These are phyloP conservation scores for Lingula anatina DNA, from an alignment of 2,888 invertebrate genomes.

Conservation along the genomic window DNA sequence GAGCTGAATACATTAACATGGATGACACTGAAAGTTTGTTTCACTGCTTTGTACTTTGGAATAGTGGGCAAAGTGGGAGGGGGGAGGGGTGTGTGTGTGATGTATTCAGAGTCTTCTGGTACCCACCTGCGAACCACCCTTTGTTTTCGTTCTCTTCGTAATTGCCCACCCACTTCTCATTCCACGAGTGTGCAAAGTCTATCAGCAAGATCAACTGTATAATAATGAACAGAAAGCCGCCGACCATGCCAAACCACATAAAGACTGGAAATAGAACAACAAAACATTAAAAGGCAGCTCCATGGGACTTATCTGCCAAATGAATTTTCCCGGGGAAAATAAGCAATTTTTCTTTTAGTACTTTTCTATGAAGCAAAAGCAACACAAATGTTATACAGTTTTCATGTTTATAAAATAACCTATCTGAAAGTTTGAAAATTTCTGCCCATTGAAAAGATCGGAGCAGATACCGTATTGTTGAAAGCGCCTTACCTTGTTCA, in stretches of 20 bases:
- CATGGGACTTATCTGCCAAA: background rate
- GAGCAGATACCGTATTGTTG: background rate
- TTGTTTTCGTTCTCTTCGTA: conserved; percentile 83
- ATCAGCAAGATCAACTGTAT: conserved; percentile 94
- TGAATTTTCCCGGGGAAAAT: background rate
- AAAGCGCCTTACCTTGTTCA: background rate
- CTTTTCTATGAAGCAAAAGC: too few species aligned
- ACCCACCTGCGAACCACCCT: conserved; percentile 65
- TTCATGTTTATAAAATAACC: too few species aligned
- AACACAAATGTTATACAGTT: too few species aligned
- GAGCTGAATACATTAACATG: too few species aligned
- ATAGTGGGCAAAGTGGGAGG: too few species aligned
- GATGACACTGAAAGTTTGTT: too few species aligned
- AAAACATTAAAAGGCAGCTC: background rate
- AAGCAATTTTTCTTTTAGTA: background rate
- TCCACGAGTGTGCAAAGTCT: conserved; percentile 98
- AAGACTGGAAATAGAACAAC: conserved; percentile 60
- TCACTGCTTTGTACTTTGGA: too few species aligned
- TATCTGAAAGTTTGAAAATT: too few species aligned
- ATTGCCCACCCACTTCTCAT: conserved; percentile 91
- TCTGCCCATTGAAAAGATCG: too few species aligned
- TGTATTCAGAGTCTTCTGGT: too few species aligned
- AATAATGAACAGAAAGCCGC: conserved; percentile 91
- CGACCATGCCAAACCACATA: conserved; percentile 98
- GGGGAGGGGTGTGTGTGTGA: too few species aligned